Percentiles rank a stretch among this genome's conserved stretches.
Evolutionary conservation across 1,140 invertebrate genomes (phyloP).

Genomic region (Pseudomyrmex concolor): DNA sequence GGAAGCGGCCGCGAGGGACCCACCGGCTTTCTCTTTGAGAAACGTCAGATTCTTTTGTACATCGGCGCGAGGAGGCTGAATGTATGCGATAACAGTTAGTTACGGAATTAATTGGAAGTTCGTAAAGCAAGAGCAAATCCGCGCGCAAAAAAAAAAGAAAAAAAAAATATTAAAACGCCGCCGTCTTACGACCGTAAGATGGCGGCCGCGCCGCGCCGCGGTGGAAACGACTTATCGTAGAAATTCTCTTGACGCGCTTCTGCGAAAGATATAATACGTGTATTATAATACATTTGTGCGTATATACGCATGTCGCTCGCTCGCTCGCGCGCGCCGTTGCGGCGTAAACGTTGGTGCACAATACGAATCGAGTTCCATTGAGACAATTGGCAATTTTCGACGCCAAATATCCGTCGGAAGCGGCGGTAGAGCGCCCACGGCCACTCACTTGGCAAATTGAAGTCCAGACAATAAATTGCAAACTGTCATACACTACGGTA

Average conservation of each 20-base stretch:
- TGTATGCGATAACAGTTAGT: background rate
- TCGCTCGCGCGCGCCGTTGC: conserved; percentile 18
- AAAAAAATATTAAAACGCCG: too few species aligned
- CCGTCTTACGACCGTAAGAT: background rate
- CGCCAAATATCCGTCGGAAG: conserved; percentile 82
- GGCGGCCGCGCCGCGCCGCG: background rate
- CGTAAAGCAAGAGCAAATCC: background rate
- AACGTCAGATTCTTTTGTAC: background rate
- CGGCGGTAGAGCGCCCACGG: conserved; percentile 76
- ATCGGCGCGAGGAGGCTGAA: conserved; percentile 24
- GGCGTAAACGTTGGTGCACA: conserved; percentile 71
- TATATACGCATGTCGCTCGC: background rate
- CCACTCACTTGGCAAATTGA: conserved; percentile 75
- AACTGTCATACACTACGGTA: conserved; percentile 68
- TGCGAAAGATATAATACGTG: conserved; percentile 31
- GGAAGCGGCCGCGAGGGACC: too few species aligned
- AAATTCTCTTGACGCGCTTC: conserved; percentile 52
- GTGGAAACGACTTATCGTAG: conserved; percentile 51
- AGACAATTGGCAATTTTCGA: conserved; percentile 82
- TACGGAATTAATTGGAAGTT: background rate
- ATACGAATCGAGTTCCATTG: conserved; percentile 79
- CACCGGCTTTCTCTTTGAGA: too few species aligned
- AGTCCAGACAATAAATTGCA: conserved; percentile 78
- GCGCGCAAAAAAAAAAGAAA: too few species aligned
- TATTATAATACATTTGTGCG: conserved; percentile 43